phyloP scores from a whole-genome alignment of 2,888 invertebrate genomes.

The Tillus elongatus region DNA sequence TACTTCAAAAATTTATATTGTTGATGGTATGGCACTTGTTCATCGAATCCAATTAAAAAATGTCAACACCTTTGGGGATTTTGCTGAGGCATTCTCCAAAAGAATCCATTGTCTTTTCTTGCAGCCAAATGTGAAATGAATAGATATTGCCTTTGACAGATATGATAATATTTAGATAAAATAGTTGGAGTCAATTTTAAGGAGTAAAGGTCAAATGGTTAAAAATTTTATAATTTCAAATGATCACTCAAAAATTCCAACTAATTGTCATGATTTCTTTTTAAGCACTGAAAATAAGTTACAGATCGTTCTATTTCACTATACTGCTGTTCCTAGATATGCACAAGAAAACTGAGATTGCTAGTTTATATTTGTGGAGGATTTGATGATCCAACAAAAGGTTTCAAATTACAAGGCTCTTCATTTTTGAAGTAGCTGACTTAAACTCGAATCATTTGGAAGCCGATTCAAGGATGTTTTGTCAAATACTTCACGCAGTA shows the following conservation, averaged over 20 bases:
- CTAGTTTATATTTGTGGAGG: slow-evolving; percentile 15
- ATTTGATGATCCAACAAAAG: slow-evolving; percentile 20
- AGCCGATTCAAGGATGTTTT: slow-evolving; percentile 21
- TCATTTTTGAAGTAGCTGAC: slow-evolving; percentile 22
- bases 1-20: slow-evolving; percentile 14
- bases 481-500: slow-evolving; percentile 21
- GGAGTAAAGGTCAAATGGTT: slow-evolving; percentile 18
- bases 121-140: no score
- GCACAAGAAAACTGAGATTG: slow-evolving; percentile 19
- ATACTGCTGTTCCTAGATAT: slow-evolving; percentile 17
- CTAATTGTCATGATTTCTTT: slow-evolving; percentile 11
- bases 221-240: slow-evolving; percentile 15
- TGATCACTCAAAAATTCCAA: slow-evolving; percentile 16
- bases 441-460: slow-evolving; percentile 23
- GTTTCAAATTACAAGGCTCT: slow-evolving; percentile 18
- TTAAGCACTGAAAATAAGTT: slow-evolving; percentile 16
- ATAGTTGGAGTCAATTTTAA: slow-evolving; percentile 18
- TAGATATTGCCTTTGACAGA: no score
- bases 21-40: no score
- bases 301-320: slow-evolving; percentile 22
- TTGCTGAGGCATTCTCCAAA: no score
- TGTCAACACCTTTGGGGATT: slow-evolving; percentile 13
- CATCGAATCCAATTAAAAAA: slow-evolving; percentile 14
- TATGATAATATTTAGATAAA: no score
- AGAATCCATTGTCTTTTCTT: no score